These are phyloP conservation scores for Xenops minutus DNA, from an alignment of 2,797 vertebrate species.

Conservation along the genomic window DNA sequence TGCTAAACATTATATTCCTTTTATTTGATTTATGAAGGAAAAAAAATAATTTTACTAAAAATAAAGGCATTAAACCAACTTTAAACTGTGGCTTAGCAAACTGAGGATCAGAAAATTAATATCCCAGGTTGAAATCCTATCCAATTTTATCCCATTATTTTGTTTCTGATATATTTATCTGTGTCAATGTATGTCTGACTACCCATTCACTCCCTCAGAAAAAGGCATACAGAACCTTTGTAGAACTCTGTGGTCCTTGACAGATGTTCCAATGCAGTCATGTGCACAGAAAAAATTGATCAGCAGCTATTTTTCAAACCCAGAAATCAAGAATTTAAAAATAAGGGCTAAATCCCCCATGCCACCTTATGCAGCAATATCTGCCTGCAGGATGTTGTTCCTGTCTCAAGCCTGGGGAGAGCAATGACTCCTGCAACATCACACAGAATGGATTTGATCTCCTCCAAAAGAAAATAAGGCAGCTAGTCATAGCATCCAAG, in stretches of 20 bases:
- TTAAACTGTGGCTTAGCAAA: conserved; percentile 28
- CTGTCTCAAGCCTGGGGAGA: neutral
- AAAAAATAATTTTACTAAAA: neutral
- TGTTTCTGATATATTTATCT: neutral
- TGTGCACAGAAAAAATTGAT: neutral
- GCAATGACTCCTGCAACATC: neutral
- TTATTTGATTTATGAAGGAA: neutral
- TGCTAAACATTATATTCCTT: conserved; percentile 32
- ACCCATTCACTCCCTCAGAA: neutral
- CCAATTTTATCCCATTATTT: neutral
- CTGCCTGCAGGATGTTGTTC: neutral
- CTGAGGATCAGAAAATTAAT: conserved; percentile 24
- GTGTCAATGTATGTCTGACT: neutral
- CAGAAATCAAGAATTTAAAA: neutral
- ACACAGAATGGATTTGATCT: neutral
- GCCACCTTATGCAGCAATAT: neutral
- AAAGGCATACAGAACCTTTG: neutral
- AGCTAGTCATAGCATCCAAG: neutral
- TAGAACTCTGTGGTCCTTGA: neutral
- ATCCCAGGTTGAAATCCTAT: conserved; percentile 10
- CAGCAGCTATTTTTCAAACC: neutral
- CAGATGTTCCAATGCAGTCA: neutral
- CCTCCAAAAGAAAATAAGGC: neutral
- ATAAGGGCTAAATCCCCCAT: neutral
- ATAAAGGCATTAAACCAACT: conserved; percentile 24